Percentiles rank a stretch among this genome's conserved stretches.
Conservation (phyloP, 1,140 invertebrate genomes). For the Heliconius hermathena region DNA sequence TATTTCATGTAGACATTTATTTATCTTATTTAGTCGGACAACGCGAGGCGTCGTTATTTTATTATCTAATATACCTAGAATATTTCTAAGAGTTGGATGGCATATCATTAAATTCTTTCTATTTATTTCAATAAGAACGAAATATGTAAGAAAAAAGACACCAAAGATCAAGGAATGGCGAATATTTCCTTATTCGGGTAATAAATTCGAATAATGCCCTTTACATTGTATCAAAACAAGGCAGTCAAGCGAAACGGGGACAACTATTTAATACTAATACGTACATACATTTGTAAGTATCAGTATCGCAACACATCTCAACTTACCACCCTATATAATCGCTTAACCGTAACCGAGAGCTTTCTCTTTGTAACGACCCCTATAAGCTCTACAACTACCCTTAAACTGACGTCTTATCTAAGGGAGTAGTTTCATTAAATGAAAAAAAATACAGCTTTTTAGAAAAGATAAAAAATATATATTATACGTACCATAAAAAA, state of each 20-base stretch:
- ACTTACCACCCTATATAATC: constrained; percentile 23
- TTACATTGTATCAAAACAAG: not conserved
- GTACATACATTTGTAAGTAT: constrained; percentile 10
- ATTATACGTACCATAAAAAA: not conserved
- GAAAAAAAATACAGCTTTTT: not conserved
- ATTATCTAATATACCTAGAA: no score
- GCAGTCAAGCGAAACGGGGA: not conserved
- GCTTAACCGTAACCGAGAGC: constrained; percentile 13
- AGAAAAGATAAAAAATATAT: not conserved
- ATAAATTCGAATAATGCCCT: not conserved
- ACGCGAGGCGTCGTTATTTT: no score
- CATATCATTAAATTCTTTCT: no score
- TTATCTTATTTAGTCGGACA: no score
- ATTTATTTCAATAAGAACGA: no score
- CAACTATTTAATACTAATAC: not conserved
- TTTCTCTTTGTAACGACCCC: constrained; percentile 27
- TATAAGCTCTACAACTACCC: constrained; percentile 25
- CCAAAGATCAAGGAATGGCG: no score
- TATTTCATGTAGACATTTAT: no score
- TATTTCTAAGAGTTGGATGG: no score
- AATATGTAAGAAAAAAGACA: no score
- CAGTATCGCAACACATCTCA: constrained; percentile 11
- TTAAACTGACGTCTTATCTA: constrained; percentile 18
- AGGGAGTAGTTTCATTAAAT: not conserved
- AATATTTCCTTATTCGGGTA: no score